These are phyloP conservation scores for Isotomurus palustris DNA, from an alignment of 2,888 invertebrate species.

Conservation along the genomic window DNA sequence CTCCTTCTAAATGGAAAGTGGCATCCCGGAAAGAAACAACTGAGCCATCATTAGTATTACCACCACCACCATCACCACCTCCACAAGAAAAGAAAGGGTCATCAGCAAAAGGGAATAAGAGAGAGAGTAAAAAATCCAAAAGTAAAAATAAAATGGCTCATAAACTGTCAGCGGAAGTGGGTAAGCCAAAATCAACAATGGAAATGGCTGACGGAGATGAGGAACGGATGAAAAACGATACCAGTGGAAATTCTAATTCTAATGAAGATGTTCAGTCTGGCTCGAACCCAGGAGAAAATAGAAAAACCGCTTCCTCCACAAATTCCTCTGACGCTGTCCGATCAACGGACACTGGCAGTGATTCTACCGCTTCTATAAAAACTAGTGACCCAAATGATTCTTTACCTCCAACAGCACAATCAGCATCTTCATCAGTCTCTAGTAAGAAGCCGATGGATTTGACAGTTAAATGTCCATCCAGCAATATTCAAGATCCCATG, in stretches of 20 bases:
- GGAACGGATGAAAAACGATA: neutral
- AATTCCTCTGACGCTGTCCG: no score
- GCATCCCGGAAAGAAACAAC: slow-evolving; percentile 18
- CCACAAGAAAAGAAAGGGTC: neutral
- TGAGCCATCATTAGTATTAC: neutral
- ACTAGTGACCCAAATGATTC: slow-evolving; percentile 5
- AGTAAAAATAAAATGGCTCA: slow-evolving; percentile 4
- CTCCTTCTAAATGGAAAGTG: slow-evolving; percentile 28
- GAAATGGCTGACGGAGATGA: neutral
- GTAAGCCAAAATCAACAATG: neutral
- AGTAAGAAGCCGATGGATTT: slow-evolving; percentile 39
- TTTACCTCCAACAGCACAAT: neutral
- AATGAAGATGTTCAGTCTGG: slow-evolving; percentile 6
- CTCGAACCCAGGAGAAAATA: slow-evolving; percentile 15
- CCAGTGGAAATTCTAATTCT: neutral
- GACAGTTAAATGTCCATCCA: slow-evolving; percentile 32
- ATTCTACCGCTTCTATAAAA: neutral
- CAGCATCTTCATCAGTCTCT: neutral
- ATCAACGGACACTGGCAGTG: no score
- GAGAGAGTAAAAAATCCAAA: slow-evolving; percentile 1
- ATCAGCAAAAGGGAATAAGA: slow-evolving; percentile 8
- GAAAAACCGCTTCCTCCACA: neutral
- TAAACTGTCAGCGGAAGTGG: neutral
- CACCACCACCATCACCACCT: neutral
- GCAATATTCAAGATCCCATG: slow-evolving; percentile 16